Percentiles rank a stretch among this genome's conserved stretches.
phyloP scores from a whole-genome alignment of 2,113 vertebrate genomes.

The Ceyx margarethae region DNA sequence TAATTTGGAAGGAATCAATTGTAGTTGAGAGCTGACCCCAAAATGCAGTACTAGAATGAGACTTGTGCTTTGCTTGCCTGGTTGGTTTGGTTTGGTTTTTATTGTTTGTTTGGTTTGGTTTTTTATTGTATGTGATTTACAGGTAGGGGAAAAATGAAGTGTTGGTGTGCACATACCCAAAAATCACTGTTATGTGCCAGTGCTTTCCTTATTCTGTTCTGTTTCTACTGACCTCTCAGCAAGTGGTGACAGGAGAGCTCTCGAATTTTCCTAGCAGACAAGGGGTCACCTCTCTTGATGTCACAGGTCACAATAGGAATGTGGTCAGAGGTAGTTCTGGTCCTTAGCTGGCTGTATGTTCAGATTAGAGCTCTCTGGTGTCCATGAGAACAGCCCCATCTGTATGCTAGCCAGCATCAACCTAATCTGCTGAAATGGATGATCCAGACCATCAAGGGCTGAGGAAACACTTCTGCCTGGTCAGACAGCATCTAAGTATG shows the following conservation, averaged over 20 bases:
- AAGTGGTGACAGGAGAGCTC: neutral
- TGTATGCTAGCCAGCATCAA: neutral
- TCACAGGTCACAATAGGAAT: neutral
- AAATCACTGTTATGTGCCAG: neutral
- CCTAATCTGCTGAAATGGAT: neutral
- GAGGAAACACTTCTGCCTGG: neutral
- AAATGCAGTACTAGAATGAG: neutral
- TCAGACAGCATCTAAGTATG: neutral
- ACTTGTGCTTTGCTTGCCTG: neutral
- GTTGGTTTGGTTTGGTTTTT: neutral
- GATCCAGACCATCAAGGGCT: neutral
- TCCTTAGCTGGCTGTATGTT: neutral
- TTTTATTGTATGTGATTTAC: neutral
- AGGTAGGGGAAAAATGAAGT: neutral
- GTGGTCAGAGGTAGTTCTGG: neutral
- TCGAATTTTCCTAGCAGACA: neutral
- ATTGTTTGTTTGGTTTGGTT: neutral
- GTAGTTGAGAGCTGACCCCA: neutral
- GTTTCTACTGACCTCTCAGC: neutral
- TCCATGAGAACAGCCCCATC: neutral
- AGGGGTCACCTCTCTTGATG: neutral
- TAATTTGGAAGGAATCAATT: neutral
- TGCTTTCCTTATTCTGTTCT: neutral
- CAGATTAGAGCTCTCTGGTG: neutral
- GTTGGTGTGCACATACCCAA: neutral